Evolutionary conservation across 2,113 vertebrate genomes (phyloP).

Genomic region (Sisor rabdophorus): DNA sequence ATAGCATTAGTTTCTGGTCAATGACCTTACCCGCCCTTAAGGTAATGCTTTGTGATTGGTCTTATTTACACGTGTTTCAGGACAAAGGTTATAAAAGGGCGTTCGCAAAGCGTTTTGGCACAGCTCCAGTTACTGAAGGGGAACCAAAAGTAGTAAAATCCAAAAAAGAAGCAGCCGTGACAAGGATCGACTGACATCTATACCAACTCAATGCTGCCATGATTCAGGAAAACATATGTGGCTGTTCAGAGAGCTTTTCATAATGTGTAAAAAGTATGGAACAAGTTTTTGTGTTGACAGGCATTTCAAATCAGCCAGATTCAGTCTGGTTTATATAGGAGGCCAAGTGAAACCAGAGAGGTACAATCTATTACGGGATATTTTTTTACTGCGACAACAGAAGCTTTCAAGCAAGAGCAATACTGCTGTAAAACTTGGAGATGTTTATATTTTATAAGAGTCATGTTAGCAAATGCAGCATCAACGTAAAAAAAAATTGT

Average conservation of each 20-base stretch:
- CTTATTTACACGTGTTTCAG: too few species aligned
- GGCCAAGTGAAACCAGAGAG: constrained; percentile 28
- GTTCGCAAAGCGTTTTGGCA: too few species aligned
- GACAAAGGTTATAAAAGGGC: too few species aligned
- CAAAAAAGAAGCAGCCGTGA: constrained; percentile 1
- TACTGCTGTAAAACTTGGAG: constrained; percentile 1
- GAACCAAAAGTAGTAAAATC: constrained; percentile 11
- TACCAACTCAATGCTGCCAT: not conserved
- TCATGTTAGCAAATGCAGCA: not conserved
- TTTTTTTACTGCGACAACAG: constrained; percentile 18
- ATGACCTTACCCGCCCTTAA: too few species aligned
- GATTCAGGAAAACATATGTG: not conserved
- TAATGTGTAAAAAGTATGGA: constrained; percentile 33
- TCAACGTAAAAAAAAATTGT: not conserved
- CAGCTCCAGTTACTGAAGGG: not conserved
- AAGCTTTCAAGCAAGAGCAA: constrained; percentile 8
- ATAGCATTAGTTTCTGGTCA: too few species aligned
- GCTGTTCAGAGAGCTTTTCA: constrained; percentile 16
- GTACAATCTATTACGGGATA: constrained; percentile 1
- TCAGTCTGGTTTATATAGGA: constrained; percentile 22
- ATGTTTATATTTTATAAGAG: not conserved
- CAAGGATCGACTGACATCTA: constrained; percentile 16
- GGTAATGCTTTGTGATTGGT: too few species aligned
- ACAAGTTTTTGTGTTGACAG: constrained; percentile 23
- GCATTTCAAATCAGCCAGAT: constrained; percentile 39